These are phyloP conservation scores for Caenorhabditis sulstoni DNA, from an alignment of 2,888 invertebrate species.

Conservation along the genomic window DNA sequence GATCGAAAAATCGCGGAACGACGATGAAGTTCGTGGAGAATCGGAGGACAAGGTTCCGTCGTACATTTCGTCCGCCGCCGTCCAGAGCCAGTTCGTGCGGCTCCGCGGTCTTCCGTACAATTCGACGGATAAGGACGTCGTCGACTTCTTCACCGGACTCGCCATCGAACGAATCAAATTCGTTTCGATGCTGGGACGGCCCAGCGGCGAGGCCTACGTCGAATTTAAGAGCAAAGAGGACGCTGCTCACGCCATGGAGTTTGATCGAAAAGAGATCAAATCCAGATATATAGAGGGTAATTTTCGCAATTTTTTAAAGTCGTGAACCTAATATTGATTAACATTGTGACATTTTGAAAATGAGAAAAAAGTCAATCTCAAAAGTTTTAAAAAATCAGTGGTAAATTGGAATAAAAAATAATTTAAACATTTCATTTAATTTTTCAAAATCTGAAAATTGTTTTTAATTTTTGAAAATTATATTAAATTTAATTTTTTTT, in stretches of 20 bases:
- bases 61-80: background rate
- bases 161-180: slow-evolving; percentile 46
- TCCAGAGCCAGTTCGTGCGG: slow-evolving; percentile 46
- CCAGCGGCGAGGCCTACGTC: slow-evolving; percentile 75
- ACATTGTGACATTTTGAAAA: too few relatives aligned
- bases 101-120: slow-evolving; percentile 76
- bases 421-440: too few relatives aligned
- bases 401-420: too few relatives aligned
- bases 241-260: slow-evolving; percentile 64
- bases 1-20: background rate
- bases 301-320: too few relatives aligned
- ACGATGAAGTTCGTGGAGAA: background rate
- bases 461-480: too few relatives aligned
- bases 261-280: slow-evolving; percentile 71
- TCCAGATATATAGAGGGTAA: slow-evolving; percentile 76
- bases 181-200: slow-evolving; percentile 62
- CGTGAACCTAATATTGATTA: too few relatives aligned
- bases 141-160: slow-evolving; percentile 71
- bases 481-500: too few relatives aligned
- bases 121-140: slow-evolving; percentile 68
- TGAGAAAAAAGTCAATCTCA: too few relatives aligned
- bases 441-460: too few relatives aligned
- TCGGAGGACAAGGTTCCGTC: background rate
- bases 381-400: too few relatives aligned
- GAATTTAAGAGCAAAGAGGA: slow-evolving; percentile 63